Base-by-base conservation (phyloP, 2,113 vertebrate genomes). In the Pardalotus punctatus region DNA sequence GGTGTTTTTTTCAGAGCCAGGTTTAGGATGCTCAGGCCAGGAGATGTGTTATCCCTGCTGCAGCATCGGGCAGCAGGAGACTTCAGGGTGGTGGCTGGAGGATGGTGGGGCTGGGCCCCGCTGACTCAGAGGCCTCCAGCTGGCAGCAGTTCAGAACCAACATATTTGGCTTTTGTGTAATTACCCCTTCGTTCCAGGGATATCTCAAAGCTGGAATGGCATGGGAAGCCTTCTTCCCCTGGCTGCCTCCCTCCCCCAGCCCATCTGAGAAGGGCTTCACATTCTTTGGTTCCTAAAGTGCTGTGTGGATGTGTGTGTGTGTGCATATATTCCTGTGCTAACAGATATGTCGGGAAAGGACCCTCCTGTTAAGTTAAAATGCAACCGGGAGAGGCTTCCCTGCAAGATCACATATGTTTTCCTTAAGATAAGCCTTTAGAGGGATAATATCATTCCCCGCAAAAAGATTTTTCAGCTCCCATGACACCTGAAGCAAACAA, bases 401-500 rank as follows among this genome's bases (percentile, higher is more conserved):
- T 88, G 67, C 48, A 85, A 94, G 87, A 76, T 67, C 0, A 0
- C 3, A 4, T 65, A 64, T 91, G 94, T 74, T 92, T 96, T 89
- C 89, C 93, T 95, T 86, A 86, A 93, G 88, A 96, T 93, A 97
- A 96, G 82, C 54, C 62, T 88, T 94, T 87, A 72, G 79, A 80
- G 54, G 60, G 83, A 85, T 92, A 96, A 80, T 80, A 91, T 70
- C 71, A 67, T 74, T 93, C 72, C 47, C 70, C 2, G 0, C 76
- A 88, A 93, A 93, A 92, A 91, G 86, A 96, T 90, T 97, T 96
- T 93, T 96, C 86, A 82, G 77, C 57, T 96, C 76, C 58, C 90
- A 72, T 93, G 90, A 86, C 93, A 96, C 84, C 73, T 67, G 85
- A 94, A 93, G 71, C 91, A 93, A 97, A 93, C 86, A 94, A 94